Percentiles rank a stretch among this genome's conserved stretches.
phyloP scores from a whole-genome alignment of 2,888 invertebrate genomes.

The Holacanthella duospinosa region DNA sequence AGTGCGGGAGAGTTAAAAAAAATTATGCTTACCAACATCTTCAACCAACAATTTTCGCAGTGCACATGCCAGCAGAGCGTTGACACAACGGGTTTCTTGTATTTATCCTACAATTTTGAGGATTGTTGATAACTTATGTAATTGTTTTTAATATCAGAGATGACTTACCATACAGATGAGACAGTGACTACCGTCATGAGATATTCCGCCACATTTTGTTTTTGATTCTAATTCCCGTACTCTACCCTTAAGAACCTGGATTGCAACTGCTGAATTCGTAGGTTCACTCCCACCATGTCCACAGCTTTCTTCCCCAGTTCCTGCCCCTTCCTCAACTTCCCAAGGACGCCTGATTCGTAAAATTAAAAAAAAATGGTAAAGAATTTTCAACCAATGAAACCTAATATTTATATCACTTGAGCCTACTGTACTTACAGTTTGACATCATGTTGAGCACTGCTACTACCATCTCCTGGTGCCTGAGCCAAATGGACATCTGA shows the following conservation, averaged over 20 bases:
- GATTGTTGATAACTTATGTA: no score
- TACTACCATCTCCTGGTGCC: neutral
- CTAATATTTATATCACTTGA: neutral
- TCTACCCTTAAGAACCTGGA: constrained; percentile 64
- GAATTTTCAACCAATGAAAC: neutral
- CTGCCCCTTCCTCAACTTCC: constrained; percentile 24
- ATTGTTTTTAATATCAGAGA: no score
- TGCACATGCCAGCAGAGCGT: constrained; percentile 96
- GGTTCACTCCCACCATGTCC: constrained; percentile 12
- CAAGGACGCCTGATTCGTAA: constrained; percentile 7
- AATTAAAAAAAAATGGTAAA: neutral
- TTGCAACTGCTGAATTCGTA: constrained; percentile 41
- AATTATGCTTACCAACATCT: constrained; percentile 50
- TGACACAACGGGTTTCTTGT: constrained; percentile 76
- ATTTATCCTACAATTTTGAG: constrained; percentile 61
- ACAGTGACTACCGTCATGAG: constrained; percentile 51
- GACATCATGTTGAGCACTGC: constrained; percentile 14
- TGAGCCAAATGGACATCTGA: constrained; percentile 15
- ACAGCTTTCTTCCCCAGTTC: constrained; percentile 10
- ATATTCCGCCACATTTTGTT: constrained; percentile 44
- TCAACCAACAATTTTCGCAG: constrained; percentile 73
- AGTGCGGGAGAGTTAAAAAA: neutral
- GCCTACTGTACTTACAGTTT: constrained; percentile 17
- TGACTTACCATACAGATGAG: constrained; percentile 73
- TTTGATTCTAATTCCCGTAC: constrained; percentile 63